Base-by-base conservation (phyloP, 2,113 vertebrate species). In the Smithornis capensis region DNA sequence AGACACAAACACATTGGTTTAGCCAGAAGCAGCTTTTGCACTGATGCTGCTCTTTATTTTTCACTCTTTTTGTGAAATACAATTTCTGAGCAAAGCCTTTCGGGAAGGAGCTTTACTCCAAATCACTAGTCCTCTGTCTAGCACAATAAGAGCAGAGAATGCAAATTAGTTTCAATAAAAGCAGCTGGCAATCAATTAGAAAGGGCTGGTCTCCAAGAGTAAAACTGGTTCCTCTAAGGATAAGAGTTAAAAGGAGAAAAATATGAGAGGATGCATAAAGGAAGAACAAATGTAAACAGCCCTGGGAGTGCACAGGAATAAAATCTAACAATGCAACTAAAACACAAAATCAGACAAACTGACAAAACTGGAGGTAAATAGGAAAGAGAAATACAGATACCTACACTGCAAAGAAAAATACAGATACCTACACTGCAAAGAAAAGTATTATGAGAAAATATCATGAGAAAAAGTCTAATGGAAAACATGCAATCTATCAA, bases 111-210 rank as follows among this genome's bases (percentile, higher is more conserved):
- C 88, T 95, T 94, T 96, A 82, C 92, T 94, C 94, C 93, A 96
- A 96, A 96, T 95, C 95, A 97, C 78, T 94, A 91, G 90, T 93
- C 88, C 62, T 96, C 92, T 95, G 96, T 95, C 92, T 95, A 87
- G 92, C 96, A 96, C 93, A 95, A 85, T 92, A 92, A 97, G 69
- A 97, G 81, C 71, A 92, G 91, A 90, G 95, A 97, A 97, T 97
- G 96, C 89, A 97, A 95, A 97, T 97, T 56, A 97, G 93, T 92
- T 95, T 86, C 65, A 85, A 89, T 96, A 92, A 97, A 96, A 97
- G 93, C 86, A 89, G 59, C 63, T 96, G 94, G 93, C 94, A 97
- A 96, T 96, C 95, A 96, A 89, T 94, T 96, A 56, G 79, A 83
- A 91, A 92, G 76, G 90, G 73, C 63, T 77, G 28, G 88, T 85